Base-by-base conservation (phyloP, 2,113 vertebrate genomes). In the Apistogramma diplotaenia region DNA sequence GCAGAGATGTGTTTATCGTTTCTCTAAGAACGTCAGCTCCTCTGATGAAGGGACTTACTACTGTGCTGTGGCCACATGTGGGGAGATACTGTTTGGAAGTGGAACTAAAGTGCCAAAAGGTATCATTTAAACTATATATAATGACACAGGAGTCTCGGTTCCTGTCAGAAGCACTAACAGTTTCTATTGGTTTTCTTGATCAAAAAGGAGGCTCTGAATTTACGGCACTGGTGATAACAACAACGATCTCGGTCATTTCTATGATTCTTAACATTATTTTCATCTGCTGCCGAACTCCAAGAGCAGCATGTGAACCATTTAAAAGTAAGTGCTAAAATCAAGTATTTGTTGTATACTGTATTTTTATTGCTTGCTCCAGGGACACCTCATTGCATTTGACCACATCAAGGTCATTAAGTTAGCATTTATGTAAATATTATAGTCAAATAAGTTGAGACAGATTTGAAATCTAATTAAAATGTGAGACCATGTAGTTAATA, bases 111-210 rank as follows among this genome's bases (percentile, higher is more conserved):
- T 59, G 1, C 15, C 18, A 37, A 57, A 0, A 59, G 18, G 58
- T 60, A 60, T n/a, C 0, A 33, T 59, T 60, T 60, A 33, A 33
- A 60, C 33, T 33, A 6, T n/a, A 60, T 33, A 60, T 3, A 7
- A 59, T 8, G 33, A 0, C 0, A n/a, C 25, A 76, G 2, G 19
- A 4, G 25, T 0, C 9, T 11, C 8, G 56, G 2, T 35, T 0
- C 0, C 46, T 79, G 29, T 1, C 1, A 79, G 0, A 29, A 29
- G 33, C 33, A 60, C 18, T 33, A n/a, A 35, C 33, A 12, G 15
- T 60, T 1, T 60, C 18, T 33, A 51, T n/a, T 51, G 18, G 18
- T 33, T 60, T 6, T 35, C 58, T 12, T 33, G 58, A 35, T 0
- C 8, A 71, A 6, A 13, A 2, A 13, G 0, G 16, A 16, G 4